Evolutionary conservation across 2,113 vertebrate genomes (phyloP), one percentile per base, ranked within the genome.

Genomic region (Pedionomus torquatus): DNA sequence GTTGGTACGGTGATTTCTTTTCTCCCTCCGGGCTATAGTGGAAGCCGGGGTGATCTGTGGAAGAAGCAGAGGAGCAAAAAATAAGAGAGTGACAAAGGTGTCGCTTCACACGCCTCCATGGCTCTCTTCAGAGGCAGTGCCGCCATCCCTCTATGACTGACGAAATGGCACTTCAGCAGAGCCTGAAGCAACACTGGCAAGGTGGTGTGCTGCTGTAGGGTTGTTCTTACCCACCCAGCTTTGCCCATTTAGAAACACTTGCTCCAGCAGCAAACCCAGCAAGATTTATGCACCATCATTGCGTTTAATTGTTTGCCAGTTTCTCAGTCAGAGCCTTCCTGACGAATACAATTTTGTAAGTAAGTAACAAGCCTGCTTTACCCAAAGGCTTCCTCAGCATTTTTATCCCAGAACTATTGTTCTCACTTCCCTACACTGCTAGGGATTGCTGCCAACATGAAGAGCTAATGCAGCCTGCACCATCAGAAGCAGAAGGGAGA

Each of bases 21-120:
- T 99, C 98, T 37, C 98, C 98, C 41, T 99, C 98, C 0, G 99
- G 98, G 70, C 97, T 99, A 55, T 99, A 99, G 60, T 99, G 98
- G 97, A 99, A 99, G 66, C 99, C 99, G 20, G 99, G 99, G 77
- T 99, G 98, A 97, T 99, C 99, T 99, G 96, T 15, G 94, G 87
- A 93, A 78, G 7, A 95, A 95, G 18, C 61, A 93, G 26, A 80
- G 4, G 7, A 13, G 49, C 16, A 10, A 55, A 13, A 43, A 75
- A 46, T 92, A 58, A 89, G 43, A 26, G 10, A 74, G 33, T 33
- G 35, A 41, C 24, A 61, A 44, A 5, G 35, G 3, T 24, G 19
- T 46, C 60, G 35, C 2, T 55, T 25, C 33, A 28, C 20, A 46
- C 0, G 2, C 31, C 44, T 41, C 43, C 7, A 33, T 15, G 58